Base-by-base conservation (phyloP, 2,888 invertebrate species). In the Himalopsyche kuldschensis region DNA sequence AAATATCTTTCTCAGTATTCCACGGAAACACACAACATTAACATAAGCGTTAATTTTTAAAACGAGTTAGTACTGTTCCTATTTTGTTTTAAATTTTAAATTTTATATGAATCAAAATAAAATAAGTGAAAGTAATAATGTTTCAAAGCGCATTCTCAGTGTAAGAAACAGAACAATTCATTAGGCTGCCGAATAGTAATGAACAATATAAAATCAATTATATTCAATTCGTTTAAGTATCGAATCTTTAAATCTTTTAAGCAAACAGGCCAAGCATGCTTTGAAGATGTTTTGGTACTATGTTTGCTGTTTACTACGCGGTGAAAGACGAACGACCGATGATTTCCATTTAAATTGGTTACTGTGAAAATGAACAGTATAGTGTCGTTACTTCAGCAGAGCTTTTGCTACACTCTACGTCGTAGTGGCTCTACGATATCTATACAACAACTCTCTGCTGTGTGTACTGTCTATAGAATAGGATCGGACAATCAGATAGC, bases 311-410 rank as follows among this genome's bases (percentile, higher is more conserved):
- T 75, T 32, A 75, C 79, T 24, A 31, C 79, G 82, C 80, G 75
- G 80, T 30, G 55, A 78, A 76, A 83, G 82, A 83, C 79, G 75
- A 79, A 83, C 75, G 79, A 79, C 63, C 24, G 80, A 75, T 80
- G 80, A 83, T 83, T 83, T 83, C 82, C 82, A 83, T 83, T 79
- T 83, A 83, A 83, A 83, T 83, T 83, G 82, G 82, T 76, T 83
- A 83, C 80, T 20, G 82, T 31, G 31, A 55, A 55, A 24, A n/a
- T 35, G 78, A 35, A 46, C 77, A 47, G 81, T 41, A 20, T 32
- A n/a, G 47, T 10, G 32, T 17, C 32, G 75, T 82, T 48, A 82
- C 78, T 78, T 63, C 77, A 30, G 81, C 47, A 48, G 55, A 80
- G 63, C 80, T 48, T 55, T 75, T 75, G 41, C 32, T 55, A 80